Base-by-base conservation (phyloP, 2,113 vertebrate species). In the Coturnix japonica region DNA sequence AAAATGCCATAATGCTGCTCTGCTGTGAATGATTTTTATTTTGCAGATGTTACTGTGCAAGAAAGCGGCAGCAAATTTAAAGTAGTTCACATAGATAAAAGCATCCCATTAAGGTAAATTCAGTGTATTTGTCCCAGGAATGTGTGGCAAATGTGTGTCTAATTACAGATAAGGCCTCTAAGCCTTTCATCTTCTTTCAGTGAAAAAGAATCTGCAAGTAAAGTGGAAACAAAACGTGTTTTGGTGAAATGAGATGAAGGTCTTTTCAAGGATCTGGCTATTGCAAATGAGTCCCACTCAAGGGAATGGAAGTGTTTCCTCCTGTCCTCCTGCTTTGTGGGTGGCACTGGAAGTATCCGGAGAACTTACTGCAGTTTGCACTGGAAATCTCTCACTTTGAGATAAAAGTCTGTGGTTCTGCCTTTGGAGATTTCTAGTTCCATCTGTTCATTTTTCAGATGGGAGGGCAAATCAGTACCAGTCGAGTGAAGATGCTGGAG, bases 151-250 rank as follows among this genome's bases (percentile, higher is more conserved):
- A 65, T 91, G 61, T 49, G 33, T 79, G 61, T 78, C 92, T 94
- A 51, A 84, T 93, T 92, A 84, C 72, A 92, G 87, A 88, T 85
- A 87, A 90, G 51, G 35, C 89, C 82, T 20, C n/a, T 69, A 60
- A 92, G 70, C 49, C 80, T 95, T 95, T 96, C 61, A 93, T 94
- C 85, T 82, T 82, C n/a, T 85, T 83, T 65, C 47, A 59, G 41
- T 61, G 74, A 78, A 81, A 81, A 59, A 90, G 77, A 73, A 31
- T 81, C 71, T 90, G 65, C n/a, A 91, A 90, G 83, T 81, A 89
- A 79, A 67, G 60, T 71, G 64, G 69, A 51, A 41, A 41, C 37
- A 59, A n/a, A 53, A 82, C 71, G 73, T 18, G 13, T 70, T 91
- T 72, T 75, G 53, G 57, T 83, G 79, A 82, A 85, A 67, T 28